phyloP scores from a whole-genome alignment of 1,140 invertebrate species.

The Pygmarrhopalites habei region DNA sequence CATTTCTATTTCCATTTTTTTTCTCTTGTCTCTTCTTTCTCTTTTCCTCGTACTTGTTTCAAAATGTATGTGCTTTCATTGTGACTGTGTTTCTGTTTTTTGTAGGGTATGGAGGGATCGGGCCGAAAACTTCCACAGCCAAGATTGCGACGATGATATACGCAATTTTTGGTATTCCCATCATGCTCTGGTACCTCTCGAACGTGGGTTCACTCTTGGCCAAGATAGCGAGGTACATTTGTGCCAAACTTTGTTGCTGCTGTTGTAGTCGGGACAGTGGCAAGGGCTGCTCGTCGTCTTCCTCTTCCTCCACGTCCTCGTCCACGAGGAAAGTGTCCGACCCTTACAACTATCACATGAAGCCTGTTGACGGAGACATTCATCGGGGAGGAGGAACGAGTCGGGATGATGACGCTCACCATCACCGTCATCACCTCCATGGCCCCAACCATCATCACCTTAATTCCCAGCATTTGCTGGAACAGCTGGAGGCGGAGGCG shows the following conservation, averaged over 20 bases:
- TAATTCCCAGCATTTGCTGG: background rate
- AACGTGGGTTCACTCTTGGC: conserved; percentile 42
- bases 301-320: conserved; percentile 22
- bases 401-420: conserved; percentile 1
- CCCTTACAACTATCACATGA: conserved; percentile 36
- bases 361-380: conserved; percentile 27
- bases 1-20: no score
- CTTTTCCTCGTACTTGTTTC: background rate
- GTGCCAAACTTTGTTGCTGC: conserved; percentile 47
- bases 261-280: conserved; percentile 27
- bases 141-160: conserved; percentile 43
- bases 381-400: conserved; percentile 5
- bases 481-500: conserved; percentile 16
- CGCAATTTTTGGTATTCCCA: conserved; percentile 42
- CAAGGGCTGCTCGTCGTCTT: conserved; percentile 5
- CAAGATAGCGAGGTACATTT: conserved; percentile 47
- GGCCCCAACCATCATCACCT: background rate
- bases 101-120: conserved; percentile 42
- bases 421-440: conserved; percentile 1
- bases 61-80: conserved; percentile 6
- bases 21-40: no score
- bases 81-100: conserved; percentile 22
- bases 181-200: conserved; percentile 42
- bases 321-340: conserved; percentile 29
- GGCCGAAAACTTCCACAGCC: conserved; percentile 41